Evolutionary conservation across 2,797 vertebrate species (phyloP).

Genomic region (Sebastes alutus): DNA sequence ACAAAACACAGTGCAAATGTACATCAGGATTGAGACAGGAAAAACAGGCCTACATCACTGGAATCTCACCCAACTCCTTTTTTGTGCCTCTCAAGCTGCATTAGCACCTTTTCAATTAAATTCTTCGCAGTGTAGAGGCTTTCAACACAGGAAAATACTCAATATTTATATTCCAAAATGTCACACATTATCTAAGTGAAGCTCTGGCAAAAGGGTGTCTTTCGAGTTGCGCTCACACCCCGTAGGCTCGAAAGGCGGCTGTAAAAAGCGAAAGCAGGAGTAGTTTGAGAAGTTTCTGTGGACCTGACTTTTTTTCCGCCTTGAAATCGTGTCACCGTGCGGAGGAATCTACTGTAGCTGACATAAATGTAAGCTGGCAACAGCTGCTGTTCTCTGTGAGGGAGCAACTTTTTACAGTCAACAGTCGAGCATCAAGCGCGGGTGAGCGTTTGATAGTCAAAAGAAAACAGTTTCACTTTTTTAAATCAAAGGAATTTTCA

Average conservation of each 20-base stretch:
- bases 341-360: not conserved
- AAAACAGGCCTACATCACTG: not conserved
- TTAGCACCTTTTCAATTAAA: constrained; percentile 20
- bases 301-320: not conserved
- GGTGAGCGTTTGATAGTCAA: not conserved
- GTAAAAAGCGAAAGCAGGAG: not conserved
- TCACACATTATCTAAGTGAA: not conserved
- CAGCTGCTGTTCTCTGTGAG: not conserved
- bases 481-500: constrained; percentile 3
- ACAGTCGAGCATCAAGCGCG: not conserved
- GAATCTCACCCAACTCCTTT: not conserved
- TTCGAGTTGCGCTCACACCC: not conserved
- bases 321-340: not conserved
- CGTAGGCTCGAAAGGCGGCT: not conserved
- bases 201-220: not conserved
- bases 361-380: not conserved
- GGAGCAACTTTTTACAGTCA: not conserved
- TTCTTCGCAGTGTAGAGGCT: not conserved
- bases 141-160: not conserved
- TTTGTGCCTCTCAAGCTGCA: not conserved
- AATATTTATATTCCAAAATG: not conserved
- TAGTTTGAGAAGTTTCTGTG: not conserved
- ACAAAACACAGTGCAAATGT: constrained; percentile 13
- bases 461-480: not conserved
- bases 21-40: not conserved